Evolutionary conservation across 2,888 invertebrate species (phyloP), one percentile per base, ranked within the genome.

Genomic region (Noctua pronuba): DNA sequence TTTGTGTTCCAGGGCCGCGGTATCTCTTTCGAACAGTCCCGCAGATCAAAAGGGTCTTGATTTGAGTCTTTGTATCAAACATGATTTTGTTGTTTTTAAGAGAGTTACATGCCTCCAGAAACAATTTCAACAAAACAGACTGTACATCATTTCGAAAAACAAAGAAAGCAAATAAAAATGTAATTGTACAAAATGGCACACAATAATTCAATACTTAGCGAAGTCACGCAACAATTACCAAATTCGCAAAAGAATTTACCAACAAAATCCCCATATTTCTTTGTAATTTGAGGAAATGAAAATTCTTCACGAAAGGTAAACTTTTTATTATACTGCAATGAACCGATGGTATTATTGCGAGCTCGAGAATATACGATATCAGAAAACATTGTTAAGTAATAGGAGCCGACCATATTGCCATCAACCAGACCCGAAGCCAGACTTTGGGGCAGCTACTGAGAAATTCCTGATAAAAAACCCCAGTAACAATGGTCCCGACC

Each of bases 201-300:
- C n/a, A 55, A 64, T 62, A 52, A 58, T 65, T 58, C 31, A 81
- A 60, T 68, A 72, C 68, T 44, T 7, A 44, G 52, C 31, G 2
- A 24, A 82, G 80, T 82, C 77, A 77, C 77, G 82, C 66, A 58
- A 77, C 62, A 77, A 24, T 41, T 65, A 41, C 41, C n/a, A 16
- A 24, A 58, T 77, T 67, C 21, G 41, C 55, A 18, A 55, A 71
- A 71, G 31, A 71, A 71, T 71, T 77, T 35, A 21, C 38, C n/a
- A 67, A 55, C 28, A 58, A 68, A 44, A n/a, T n/a, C n/a, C n/a
- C n/a, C n/a, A n/a, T n/a, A n/a, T n/a, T n/a, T n/a, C n/a, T n/a
- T n/a, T n/a, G n/a, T n/a, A n/a, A n/a, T n/a, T n/a, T n/a, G n/a
- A n/a, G 10, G 52, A 67, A 82, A 67, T 71, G 5, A 77, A 82